These are phyloP conservation scores for Anas capensis DNA, from an alignment of 2,797 vertebrate species.

Conservation along the genomic window DNA sequence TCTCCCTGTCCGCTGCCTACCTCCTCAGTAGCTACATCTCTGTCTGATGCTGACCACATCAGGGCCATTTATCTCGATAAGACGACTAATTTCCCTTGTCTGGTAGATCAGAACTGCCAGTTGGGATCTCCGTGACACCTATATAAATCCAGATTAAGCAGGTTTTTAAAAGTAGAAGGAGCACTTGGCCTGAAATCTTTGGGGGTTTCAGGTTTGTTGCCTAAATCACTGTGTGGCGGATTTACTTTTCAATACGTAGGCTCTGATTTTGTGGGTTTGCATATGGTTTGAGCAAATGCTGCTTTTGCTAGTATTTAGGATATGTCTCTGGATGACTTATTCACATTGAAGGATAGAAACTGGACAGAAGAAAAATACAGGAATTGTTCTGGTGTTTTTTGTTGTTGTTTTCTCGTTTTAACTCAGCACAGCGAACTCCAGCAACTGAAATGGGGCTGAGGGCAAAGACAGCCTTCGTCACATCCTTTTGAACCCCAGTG, in stretches of 20 bases:
- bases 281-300: neutral
- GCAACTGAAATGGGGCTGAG: neutral
- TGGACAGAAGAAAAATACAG: neutral
- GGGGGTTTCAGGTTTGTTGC: constrained; percentile 39
- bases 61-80: constrained; percentile 16
- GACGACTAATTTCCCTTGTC: neutral
- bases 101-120: constrained; percentile 11
- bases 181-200: constrained; percentile 17
- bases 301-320: neutral
- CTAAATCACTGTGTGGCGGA: constrained; percentile 17
- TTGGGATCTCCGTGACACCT: neutral
- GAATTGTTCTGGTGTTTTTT: neutral
- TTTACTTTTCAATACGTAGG: neutral
- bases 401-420: neutral
- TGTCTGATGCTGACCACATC: constrained; percentile 7
- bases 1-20: neutral
- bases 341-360: neutral
- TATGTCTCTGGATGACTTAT: neutral
- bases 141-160: constrained; percentile 26
- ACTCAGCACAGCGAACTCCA: neutral
- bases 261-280: neutral
- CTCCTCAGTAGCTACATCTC: neutral
- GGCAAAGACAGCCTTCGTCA: neutral
- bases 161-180: neutral
- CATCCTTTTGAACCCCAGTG: neutral